Evolutionary conservation across 2,888 invertebrate genomes (phyloP), one percentile per base, ranked within the genome.

Genomic region (Caradrina clavipalpis): DNA sequence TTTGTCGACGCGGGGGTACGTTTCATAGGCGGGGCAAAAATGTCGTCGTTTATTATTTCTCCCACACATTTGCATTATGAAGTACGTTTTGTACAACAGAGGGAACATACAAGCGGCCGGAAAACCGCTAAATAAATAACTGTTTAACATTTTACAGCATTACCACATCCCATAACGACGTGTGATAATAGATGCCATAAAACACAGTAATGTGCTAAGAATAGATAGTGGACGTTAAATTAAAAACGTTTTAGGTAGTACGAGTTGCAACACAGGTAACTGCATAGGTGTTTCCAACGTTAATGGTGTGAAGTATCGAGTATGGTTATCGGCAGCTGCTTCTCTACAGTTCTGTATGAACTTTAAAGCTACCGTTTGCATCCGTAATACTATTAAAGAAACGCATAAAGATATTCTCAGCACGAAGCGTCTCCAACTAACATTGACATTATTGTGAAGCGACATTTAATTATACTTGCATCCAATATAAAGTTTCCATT

Each of bases 61-160:
- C 78, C 85, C 82, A 87, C 85, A 75, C 76, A 69, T 73, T 70
- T 69, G 55, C 70, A 82, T 77, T 76, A 76, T 80, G 70, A 74
- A 78, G 70, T 73, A 73, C 56, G 73, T 80, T 79, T 73, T 78
- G 31, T 70, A 72, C 53, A 31, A 69, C 35, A 56, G 35, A 76
- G 70, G 58, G 58, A 75, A 73, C 79, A 73, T 35, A 78, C 76
- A 79, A 70, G 75, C 78, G 73, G 76, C 86, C 87, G 90, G 92
- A 90, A 92, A 93, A 93, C 93, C 92, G 86, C 91, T 89, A 89
- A 91, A 90, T 90, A 92, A 93, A 92, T 90, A 92, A 91, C 89
- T 87, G 88, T 92, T 91, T 85, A 86, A 85, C 87, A 87, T 90
- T 91, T 92, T 89, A 92, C 88, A 84, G 83, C 88, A 73, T 84